Conservation (phyloP, 2,888 invertebrate species). For the Synanthedon vespiformis region DNA sequence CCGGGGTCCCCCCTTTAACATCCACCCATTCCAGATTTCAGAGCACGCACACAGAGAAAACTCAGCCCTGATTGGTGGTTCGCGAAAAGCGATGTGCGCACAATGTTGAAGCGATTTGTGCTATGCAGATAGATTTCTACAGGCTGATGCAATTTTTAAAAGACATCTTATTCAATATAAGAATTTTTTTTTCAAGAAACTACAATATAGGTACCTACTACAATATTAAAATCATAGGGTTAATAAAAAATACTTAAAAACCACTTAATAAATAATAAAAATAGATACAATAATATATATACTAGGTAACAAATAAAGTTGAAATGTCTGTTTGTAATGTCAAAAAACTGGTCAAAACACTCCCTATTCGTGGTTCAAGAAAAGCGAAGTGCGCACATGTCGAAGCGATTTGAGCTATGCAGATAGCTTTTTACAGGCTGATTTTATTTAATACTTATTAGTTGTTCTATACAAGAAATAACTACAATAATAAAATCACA, state of each 20-base stretch:
- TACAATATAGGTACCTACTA: no score
- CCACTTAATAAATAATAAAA: no score
- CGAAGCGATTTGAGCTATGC: constrained; percentile 35
- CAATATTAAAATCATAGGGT: no score
- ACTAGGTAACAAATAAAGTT: no score
- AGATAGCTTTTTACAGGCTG: constrained; percentile 31
- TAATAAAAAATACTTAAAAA: no score
- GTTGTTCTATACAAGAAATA: no score
- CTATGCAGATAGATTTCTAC: constrained; percentile 36
- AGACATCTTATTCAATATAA: no score
- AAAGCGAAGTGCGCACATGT: constrained; percentile 16
- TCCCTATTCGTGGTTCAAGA: neutral
- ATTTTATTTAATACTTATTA: neutral
- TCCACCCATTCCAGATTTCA: constrained; percentile 16
- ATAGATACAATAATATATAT: no score
- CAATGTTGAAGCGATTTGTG: constrained; percentile 30
- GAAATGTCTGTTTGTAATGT: no score
- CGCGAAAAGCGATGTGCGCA: constrained; percentile 9
- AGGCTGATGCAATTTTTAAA: constrained; percentile 20
- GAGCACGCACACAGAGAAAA: constrained; percentile 22
- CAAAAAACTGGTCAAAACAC: no score
- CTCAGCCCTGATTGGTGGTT: constrained; percentile 21
- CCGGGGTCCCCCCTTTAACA: constrained; percentile 15
- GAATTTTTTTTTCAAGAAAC: no score
- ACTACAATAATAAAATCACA: no score